Base-by-base conservation (phyloP, 2,888 invertebrate species). In the Chrysina gloriosa region DNA sequence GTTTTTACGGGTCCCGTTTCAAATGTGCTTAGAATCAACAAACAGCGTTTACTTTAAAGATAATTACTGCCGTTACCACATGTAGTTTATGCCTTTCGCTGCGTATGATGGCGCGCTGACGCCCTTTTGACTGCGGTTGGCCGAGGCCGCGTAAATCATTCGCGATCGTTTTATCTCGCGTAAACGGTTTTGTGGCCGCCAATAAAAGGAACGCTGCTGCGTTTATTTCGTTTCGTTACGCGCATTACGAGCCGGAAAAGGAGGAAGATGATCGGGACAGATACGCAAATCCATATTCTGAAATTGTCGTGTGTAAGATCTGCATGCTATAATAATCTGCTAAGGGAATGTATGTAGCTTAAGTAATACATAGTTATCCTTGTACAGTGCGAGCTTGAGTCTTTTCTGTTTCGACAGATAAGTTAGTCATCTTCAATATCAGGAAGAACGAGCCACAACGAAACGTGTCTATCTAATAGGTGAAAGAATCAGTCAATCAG, bases 1-100 rank as follows among this genome's bases (percentile, higher is more conserved):
- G 74, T 77, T 77, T 79, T 78, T 77, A 75, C 58, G 73, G 77
- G 75, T 76, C 76, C 75, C 77, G 71, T 78, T 80, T 78, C 77
- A 76, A 79, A 77, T 79, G 76, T 75, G 78, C 77, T 77, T 77
- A 76, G 77, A 78, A 80, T 79, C 79, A 81, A 81, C 80, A 81
- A 81, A 81, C 80, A 79, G 58, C 68, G 70, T 70, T 72, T 68
- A 63, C 70, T 70, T 78, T 75, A 75, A 76, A 77, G 76, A 77
- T 79, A 73, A 78, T 77, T 77, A 77, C 74, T 73, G 74, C 74
- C 52, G 71, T 74, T 74, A 77, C 79, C 80, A 79, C 79, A 79
- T 80, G 80, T 74, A 76, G 72, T 74, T 76, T 79, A 79, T 76
- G 72, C 75, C 76, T 79, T 77, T 61, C 76, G 73, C 74, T 42